These are phyloP conservation scores for Hydriomena furcata DNA, from an alignment of 2,888 invertebrate species.

Conservation along the genomic window DNA sequence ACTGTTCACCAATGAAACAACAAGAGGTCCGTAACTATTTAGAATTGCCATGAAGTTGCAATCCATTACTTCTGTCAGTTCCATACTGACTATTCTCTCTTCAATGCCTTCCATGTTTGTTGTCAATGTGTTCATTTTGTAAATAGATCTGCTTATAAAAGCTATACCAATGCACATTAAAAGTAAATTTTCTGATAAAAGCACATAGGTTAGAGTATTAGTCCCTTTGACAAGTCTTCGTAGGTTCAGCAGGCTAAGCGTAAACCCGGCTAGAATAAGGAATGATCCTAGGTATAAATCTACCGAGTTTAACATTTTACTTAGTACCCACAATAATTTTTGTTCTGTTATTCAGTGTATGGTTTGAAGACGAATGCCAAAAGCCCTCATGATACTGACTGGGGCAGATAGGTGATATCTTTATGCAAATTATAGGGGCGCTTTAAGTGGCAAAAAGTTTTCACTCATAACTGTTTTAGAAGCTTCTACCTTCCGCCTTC, in stretches of 20 bases:
- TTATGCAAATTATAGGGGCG: slow-evolving; percentile 71
- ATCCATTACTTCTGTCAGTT: slow-evolving; percentile 35
- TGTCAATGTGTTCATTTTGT: slow-evolving; percentile 51
- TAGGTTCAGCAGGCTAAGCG: slow-evolving; percentile 64
- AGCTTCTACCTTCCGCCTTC: not conserved
- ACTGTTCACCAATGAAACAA: slow-evolving; percentile 71
- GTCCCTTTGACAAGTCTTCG: slow-evolving; percentile 54
- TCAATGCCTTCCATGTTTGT: slow-evolving; percentile 50
- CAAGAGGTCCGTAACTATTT: slow-evolving; percentile 66
- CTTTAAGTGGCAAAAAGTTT: slow-evolving; percentile 40
- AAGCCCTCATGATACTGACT: slow-evolving; percentile 59
- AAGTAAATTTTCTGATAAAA: slow-evolving; percentile 71
- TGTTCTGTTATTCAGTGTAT: slow-evolving; percentile 31
- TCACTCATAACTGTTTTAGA: slow-evolving; percentile 18
- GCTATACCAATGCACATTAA: slow-evolving; percentile 68
- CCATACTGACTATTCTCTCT: slow-evolving; percentile 45
- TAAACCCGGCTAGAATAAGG: slow-evolving; percentile 64
- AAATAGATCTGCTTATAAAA: slow-evolving; percentile 57
- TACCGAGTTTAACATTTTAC: slow-evolving; percentile 52
- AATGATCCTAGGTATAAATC: slow-evolving; percentile 70
- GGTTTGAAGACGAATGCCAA: slow-evolving; percentile 37
- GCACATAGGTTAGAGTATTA: slow-evolving; percentile 53
- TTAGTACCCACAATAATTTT: slow-evolving; percentile 1
- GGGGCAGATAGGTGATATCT: slow-evolving; percentile 48
- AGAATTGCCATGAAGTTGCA: slow-evolving; percentile 61